phyloP scores from a whole-genome alignment of 1,140 invertebrate genomes.

The Gyrodactylus bullatarudis region DNA sequence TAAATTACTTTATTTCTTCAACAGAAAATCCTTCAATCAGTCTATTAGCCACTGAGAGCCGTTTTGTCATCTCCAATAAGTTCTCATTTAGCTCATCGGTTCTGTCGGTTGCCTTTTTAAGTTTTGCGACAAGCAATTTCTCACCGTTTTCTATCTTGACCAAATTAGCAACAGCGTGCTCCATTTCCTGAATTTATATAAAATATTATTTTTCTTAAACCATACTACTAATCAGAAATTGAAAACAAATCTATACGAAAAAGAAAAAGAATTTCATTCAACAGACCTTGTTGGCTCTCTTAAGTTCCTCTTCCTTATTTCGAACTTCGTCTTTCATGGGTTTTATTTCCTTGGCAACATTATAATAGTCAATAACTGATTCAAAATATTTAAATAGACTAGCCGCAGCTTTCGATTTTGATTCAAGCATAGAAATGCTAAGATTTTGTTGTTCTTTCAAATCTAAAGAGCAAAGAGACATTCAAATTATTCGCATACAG shows the following conservation, averaged over 20 bases:
- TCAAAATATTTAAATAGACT: conserved; percentile 46
- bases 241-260: too few relatives aligned
- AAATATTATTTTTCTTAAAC: background rate
- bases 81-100: conserved; percentile 41
- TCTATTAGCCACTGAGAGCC: conserved; percentile 43
- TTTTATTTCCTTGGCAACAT: conserved; percentile 45
- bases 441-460: too few relatives aligned
- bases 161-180: conserved; percentile 21
- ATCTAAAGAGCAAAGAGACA: too few relatives aligned
- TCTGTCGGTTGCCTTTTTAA: conserved; percentile 33
- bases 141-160: conserved; percentile 40
- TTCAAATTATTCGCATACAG: too few relatives aligned
- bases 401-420: conserved; percentile 32
- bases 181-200: background rate
- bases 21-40: conserved; percentile 43
- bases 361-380: conserved; percentile 47
- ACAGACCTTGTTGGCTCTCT: conserved; percentile 24
- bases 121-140: conserved; percentile 30
- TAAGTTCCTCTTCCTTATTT: conserved; percentile 27
- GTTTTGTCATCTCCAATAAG: conserved; percentile 40
- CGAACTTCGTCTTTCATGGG: conserved; percentile 48
- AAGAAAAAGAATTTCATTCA: background rate
- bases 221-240: background rate
- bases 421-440: background rate
- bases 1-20: conserved; percentile 27